Base-by-base conservation (phyloP, 2,113 vertebrate genomes). In the Alces alces region DNA sequence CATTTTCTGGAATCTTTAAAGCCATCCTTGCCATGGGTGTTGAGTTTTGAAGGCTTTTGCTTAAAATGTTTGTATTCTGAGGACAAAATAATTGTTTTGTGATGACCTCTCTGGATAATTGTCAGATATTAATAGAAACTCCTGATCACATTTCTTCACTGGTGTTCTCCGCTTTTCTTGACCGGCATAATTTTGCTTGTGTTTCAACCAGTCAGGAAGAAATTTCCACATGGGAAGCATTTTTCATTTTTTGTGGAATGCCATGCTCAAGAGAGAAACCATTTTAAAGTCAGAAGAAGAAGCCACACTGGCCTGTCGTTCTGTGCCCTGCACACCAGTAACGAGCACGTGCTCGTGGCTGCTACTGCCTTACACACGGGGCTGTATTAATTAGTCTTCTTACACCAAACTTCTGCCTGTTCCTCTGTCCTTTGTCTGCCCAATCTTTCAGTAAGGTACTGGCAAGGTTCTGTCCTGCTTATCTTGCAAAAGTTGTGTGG, bases 291-390 rank as follows among this genome's bases (percentile, higher is more conserved):
- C 21, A n/a, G 45, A 66, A 94, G 78, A 28, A 83, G 58, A 21
- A 30, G 55, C 27, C 47, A 2, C 7, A 1, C 10, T 39, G 85
- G 82, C 33, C 33, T 7, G 47, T 17, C 0, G 39, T 8, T 5
- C 54, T 12, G 0, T 33, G 45, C 33, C 5, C 1, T 12, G 33
- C 86, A 4, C 57, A 3, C 13, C 73, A 86, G 57, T 21, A 8
- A 39, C 1, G 6, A 19, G 14, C 2, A 1, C 1, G 0, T 1
- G 6, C 5, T 3, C 10, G 0, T 2, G 7, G 45, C 43, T 6
- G 0, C 30, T 8, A 2, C 12, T 9, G 87, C 30, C 19, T 33
- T 85, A 23, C 1, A 1, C 16, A 2, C 0, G 1, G n/a, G 12
- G 12, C 25, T 89, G 86, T 54, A 0, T 30, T 50, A 2, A 45